phyloP scores from a whole-genome alignment of 2,797 vertebrate species.

The Arrhamphus sclerolepis region DNA sequence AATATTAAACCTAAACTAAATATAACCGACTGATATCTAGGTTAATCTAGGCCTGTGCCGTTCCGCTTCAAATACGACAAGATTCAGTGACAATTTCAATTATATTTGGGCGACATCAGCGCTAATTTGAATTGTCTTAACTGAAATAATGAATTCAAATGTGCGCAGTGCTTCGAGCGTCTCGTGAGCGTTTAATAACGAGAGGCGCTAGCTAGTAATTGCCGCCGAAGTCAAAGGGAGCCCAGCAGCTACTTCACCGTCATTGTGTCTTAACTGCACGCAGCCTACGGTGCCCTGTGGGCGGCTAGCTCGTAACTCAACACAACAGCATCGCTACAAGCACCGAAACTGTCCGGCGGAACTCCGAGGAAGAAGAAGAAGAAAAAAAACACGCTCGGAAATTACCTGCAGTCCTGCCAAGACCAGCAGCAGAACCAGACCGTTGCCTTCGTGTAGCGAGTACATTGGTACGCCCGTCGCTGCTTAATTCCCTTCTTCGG shows the following conservation, averaged over 20 bases:
- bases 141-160: slow-evolving; percentile 12
- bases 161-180: background rate
- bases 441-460: slow-evolving; percentile 70
- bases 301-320: slow-evolving; percentile 20
- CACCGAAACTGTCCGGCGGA: slow-evolving; percentile 57
- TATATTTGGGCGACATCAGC: background rate
- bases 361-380: slow-evolving; percentile 46
- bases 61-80: slow-evolving; percentile 38
- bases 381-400: too few relatives aligned
- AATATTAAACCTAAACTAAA: slow-evolving; percentile 58
- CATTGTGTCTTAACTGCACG: slow-evolving; percentile 19
- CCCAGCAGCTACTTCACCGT: slow-evolving; percentile 24
- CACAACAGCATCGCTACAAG: slow-evolving; percentile 23
- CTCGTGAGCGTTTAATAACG: slow-evolving; percentile 1
- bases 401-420: slow-evolving; percentile 82
- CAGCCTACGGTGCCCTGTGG: slow-evolving; percentile 12
- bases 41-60: slow-evolving; percentile 31
- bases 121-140: slow-evolving; percentile 1
- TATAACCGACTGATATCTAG: slow-evolving; percentile 43
- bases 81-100: slow-evolving; percentile 2
- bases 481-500: slow-evolving; percentile 41
- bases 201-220: slow-evolving; percentile 21
- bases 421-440: slow-evolving; percentile 73
- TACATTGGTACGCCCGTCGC: slow-evolving; percentile 65
- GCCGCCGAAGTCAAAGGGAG: background rate